Conservation (phyloP, 2,888 invertebrate genomes). For the Seladonia tumulorum region DNA sequence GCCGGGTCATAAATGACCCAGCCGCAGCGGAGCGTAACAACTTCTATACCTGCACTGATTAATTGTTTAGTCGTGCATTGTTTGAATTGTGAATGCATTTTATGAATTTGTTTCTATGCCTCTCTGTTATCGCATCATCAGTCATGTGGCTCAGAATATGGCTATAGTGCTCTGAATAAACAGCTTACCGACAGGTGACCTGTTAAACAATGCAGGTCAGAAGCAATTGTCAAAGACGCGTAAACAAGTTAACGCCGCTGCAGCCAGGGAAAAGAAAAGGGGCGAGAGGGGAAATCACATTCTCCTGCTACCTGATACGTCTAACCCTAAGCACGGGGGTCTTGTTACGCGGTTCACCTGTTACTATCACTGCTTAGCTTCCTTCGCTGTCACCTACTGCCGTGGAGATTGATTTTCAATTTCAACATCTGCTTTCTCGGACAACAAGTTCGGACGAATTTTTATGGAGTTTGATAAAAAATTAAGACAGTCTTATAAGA, state of each 20-base stretch:
- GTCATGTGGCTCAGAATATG: too few relatives aligned
- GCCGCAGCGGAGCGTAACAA: too few relatives aligned
- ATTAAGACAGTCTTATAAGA: neutral
- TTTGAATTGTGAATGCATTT: too few relatives aligned
- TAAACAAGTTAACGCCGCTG: neutral
- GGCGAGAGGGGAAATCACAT: constrained; percentile 59
- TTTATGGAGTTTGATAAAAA: neutral
- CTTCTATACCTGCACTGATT: too few relatives aligned
- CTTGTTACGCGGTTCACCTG: constrained; percentile 61
- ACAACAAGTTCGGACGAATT: neutral
- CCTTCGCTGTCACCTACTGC: neutral
- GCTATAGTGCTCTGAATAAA: neutral
- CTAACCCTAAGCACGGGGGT: constrained; percentile 63
- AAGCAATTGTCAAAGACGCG: neutral
- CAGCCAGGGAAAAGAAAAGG: constrained; percentile 42
- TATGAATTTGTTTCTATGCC: too few relatives aligned
- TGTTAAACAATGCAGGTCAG: neutral
- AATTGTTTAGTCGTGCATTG: too few relatives aligned
- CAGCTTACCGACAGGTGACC: neutral
- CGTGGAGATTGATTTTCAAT: neutral
- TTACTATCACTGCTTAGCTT: constrained; percentile 14
- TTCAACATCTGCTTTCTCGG: neutral
- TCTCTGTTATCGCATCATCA: too few relatives aligned
- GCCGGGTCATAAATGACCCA: too few relatives aligned
- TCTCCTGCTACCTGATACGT: constrained; percentile 73